phyloP scores from a whole-genome alignment of 2,888 invertebrate species.

The Dynastes hyllus region DNA sequence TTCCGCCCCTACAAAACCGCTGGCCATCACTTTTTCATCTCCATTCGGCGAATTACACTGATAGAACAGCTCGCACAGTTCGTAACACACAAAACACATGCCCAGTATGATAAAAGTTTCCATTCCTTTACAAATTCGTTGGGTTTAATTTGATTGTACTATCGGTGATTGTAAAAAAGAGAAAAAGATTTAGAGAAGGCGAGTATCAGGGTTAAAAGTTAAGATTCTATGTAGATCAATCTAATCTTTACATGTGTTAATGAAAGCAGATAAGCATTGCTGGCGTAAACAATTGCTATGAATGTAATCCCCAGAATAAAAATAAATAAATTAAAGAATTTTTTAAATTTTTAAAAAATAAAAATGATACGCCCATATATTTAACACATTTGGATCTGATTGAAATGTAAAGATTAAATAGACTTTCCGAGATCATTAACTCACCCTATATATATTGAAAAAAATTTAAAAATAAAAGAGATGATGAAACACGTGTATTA shows the following conservation, averaged over 20 bases:
- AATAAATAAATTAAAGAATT: too few relatives aligned
- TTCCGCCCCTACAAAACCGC: conserved; percentile 59
- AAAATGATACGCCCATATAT: neutral
- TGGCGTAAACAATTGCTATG: too few relatives aligned
- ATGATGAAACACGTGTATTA: conserved; percentile 20
- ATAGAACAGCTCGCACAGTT: conserved; percentile 77
- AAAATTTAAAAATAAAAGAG: neutral
- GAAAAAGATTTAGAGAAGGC: too few relatives aligned
- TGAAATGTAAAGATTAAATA: neutral
- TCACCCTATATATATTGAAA: neutral
- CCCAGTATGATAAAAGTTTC: conserved; percentile 80
- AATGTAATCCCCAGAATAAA: too few relatives aligned
- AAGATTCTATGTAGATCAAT: too few relatives aligned
- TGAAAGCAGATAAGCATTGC: too few relatives aligned
- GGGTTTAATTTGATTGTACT: conserved; percentile 23
- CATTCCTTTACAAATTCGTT: conserved; percentile 68
- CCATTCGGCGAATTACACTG: conserved; percentile 71
- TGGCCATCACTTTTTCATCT: conserved; percentile 61
- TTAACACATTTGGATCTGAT: neutral
- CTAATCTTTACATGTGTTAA: too few relatives aligned
- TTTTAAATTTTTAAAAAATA: too few relatives aligned
- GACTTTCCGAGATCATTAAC: neutral
- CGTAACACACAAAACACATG: conserved; percentile 80
- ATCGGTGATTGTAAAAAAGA: neutral
- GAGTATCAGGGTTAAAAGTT: too few relatives aligned